Evolutionary conservation across 2,888 invertebrate species (phyloP).

Genomic region (Gonocerus acuteangulatus): DNA sequence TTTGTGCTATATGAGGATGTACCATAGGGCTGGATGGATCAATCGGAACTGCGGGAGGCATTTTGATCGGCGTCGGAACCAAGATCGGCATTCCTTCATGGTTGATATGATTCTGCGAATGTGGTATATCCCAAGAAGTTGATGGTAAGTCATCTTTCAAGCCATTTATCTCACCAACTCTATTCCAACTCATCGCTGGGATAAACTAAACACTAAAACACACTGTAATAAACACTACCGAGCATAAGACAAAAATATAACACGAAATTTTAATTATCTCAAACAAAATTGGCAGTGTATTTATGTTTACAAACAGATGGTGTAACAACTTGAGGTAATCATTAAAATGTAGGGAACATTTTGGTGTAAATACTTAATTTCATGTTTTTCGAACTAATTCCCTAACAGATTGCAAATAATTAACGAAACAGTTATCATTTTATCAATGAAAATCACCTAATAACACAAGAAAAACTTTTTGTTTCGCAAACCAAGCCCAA

Average conservation of each 20-base stretch:
- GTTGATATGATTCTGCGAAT: conserved; percentile 26
- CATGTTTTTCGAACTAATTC: background rate
- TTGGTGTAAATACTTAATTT: background rate
- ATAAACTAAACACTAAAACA: background rate
- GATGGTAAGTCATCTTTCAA: conserved; percentile 32
- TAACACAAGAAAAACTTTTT: background rate
- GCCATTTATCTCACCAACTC: conserved; percentile 25
- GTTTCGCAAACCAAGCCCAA: conserved; percentile 8
- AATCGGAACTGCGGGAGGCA: conserved; percentile 40
- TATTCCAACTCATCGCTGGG: conserved; percentile 31
- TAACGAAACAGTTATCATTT: too few species aligned
- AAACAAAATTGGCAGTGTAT: background rate
- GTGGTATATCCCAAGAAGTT: conserved; percentile 33
- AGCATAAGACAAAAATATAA: background rate
- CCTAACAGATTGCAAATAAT: too few species aligned
- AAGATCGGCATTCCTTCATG: conserved; percentile 38
- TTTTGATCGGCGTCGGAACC: conserved; percentile 46
- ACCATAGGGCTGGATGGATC: conserved; percentile 25
- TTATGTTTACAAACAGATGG: background rate
- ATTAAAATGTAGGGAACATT: background rate
- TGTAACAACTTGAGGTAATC: background rate
- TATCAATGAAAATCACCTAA: too few species aligned
- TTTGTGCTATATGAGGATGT: conserved; percentile 33
- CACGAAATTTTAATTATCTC: too few species aligned
- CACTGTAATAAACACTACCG: background rate